Percentiles rank a stretch among this genome's conserved stretches.
Evolutionary conservation across 1,140 invertebrate genomes (phyloP).

Genomic region (Dinoponera quadriceps): DNA sequence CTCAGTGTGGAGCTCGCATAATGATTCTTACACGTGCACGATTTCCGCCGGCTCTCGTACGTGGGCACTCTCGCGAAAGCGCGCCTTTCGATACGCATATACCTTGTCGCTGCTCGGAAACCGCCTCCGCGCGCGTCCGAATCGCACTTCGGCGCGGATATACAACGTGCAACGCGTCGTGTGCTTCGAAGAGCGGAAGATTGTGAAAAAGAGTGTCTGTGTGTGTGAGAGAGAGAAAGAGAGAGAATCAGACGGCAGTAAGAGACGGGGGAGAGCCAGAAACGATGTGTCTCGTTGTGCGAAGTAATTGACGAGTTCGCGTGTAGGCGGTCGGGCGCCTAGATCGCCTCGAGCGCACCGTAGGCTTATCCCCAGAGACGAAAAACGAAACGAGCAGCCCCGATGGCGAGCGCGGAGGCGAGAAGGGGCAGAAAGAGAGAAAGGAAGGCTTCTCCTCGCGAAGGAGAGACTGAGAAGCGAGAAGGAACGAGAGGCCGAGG

Average conservation of each 20-base stretch:
- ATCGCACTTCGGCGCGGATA: constrained; percentile 66
- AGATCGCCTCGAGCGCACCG: constrained; percentile 77
- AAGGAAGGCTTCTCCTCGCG: constrained; percentile 33
- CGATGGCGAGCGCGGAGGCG: constrained; percentile 43
- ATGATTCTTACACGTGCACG: not conserved
- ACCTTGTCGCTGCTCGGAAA: constrained; percentile 71
- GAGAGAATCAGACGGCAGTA: constrained; percentile 44
- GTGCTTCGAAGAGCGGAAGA: constrained; percentile 62
- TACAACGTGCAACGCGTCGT: constrained; percentile 37
- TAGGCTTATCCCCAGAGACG: constrained; percentile 72
- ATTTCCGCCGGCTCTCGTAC: constrained; percentile 23
- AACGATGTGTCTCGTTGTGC: constrained; percentile 81
- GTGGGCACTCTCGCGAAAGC: constrained; percentile 49
- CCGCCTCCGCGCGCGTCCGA: constrained; percentile 67
- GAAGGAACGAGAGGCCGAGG: constrained; percentile 9
- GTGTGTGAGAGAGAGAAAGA: constrained; percentile 34
- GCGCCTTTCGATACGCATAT: constrained; percentile 52
- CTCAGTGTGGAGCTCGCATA: not conserved
- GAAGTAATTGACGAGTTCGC: constrained; percentile 83
- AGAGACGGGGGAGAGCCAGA: constrained; percentile 65
- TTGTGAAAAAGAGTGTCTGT: not conserved
- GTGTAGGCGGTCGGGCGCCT: constrained; percentile 80
- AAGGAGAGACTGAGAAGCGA: constrained; percentile 62
- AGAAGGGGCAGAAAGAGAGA: constrained; percentile 29
- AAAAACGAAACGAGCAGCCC: constrained; percentile 68